Evolutionary conservation across 2,113 vertebrate species (phyloP).

Genomic region (Hyaena hyaena): DNA sequence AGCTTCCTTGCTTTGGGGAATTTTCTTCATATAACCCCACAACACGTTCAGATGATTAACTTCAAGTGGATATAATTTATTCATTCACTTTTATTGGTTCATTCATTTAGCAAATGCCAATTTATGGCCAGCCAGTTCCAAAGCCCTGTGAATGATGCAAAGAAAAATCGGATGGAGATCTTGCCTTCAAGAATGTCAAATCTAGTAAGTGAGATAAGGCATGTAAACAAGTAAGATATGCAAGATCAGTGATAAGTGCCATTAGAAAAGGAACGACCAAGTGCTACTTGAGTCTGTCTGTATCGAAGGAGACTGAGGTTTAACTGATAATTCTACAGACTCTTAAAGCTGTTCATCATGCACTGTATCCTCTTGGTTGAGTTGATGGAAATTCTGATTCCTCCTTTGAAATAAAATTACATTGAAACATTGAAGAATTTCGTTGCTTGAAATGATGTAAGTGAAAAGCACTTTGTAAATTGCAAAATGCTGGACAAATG

Average conservation of each 20-base stretch:
- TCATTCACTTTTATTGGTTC: not conserved
- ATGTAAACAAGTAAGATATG: not conserved
- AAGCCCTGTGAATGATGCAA: not conserved
- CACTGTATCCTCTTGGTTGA: not conserved
- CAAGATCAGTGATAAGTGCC: not conserved
- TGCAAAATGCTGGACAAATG: not conserved
- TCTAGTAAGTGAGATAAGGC: conserved; percentile 36
- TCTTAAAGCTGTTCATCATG: not conserved
- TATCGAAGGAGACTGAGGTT: not conserved
- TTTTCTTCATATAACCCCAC: not conserved
- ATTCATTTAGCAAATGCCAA: not conserved
- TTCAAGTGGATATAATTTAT: not conserved
- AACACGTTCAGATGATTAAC: not conserved
- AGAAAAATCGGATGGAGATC: not conserved
- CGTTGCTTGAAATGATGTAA: not conserved
- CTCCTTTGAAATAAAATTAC: conserved; percentile 5
- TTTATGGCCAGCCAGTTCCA: not conserved
- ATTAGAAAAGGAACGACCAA: not conserved
- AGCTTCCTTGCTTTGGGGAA: not conserved
- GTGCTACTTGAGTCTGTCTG: not conserved
- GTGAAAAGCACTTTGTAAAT: conserved; percentile 7
- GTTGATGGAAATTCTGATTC: not conserved
- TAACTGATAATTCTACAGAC: not conserved
- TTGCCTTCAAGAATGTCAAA: conserved; percentile 25
- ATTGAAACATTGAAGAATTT: not conserved